These are phyloP conservation scores for Pollenia griseotomentosa DNA, from an alignment of 2,888 invertebrate genomes.

Conservation along the genomic window DNA sequence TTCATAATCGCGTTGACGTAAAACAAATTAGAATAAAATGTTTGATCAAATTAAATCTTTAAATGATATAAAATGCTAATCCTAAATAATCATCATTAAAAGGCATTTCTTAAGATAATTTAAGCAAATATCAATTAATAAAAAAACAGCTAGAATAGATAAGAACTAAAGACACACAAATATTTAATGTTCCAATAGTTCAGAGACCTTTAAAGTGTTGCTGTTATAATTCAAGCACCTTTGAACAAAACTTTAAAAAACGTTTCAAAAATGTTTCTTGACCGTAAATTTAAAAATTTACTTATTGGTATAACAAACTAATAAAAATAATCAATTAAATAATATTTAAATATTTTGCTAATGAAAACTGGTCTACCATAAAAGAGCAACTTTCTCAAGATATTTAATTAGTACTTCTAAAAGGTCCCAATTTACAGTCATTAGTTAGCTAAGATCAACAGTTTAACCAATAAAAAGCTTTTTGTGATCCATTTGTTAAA, in stretches of 20 bases:
- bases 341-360: conserved; percentile 17
- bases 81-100: too few species aligned
- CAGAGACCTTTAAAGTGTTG: conserved; percentile 15
- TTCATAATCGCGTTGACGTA: too few species aligned
- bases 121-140: too few species aligned
- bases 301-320: neutral
- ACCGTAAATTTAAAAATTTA: conserved; percentile 16
- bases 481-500: too few species aligned
- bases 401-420: conserved; percentile 11
- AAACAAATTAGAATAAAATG: too few species aligned
- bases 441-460: neutral
- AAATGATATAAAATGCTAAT: too few species aligned
- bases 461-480: too few species aligned
- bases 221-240: neutral
- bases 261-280: neutral
- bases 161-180: too few species aligned
- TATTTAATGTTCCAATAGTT: neutral
- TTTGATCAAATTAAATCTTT: too few species aligned
- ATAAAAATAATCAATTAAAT: neutral
- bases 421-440: too few species aligned
- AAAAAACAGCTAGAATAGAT: too few species aligned
- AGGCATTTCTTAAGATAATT: too few species aligned
- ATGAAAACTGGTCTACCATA: conserved; percentile 34
- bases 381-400: conserved; percentile 44
- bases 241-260: neutral